Evolutionary conservation across 2,888 invertebrate species (phyloP).

Genomic region (Trachelus stipa): DNA sequence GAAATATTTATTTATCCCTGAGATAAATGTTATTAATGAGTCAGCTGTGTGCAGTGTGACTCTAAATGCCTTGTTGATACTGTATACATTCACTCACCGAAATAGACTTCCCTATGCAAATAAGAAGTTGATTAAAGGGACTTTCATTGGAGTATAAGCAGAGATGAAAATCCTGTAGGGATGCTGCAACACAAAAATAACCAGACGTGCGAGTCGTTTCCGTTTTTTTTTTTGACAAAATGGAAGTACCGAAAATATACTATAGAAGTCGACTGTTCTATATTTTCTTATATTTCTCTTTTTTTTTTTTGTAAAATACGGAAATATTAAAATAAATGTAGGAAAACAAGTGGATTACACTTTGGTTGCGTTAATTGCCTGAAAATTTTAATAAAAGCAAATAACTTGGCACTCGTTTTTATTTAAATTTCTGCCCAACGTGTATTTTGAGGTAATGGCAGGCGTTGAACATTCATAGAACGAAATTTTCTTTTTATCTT

Average conservation of each 20-base stretch:
- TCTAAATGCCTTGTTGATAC: not conserved
- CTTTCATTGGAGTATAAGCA: not conserved
- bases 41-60: not conserved
- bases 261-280: not conserved
- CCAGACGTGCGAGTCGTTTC: not conserved
- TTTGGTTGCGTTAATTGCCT: not conserved
- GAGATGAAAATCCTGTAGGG: not conserved
- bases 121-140: slow-evolving; percentile 19
- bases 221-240: not conserved
- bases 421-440: not conserved
- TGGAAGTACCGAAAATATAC: not conserved
- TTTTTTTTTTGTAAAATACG: not conserved
- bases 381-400: not conserved
- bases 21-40: slow-evolving; percentile 17
- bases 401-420: not conserved
- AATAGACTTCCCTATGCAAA: slow-evolving; percentile 12
- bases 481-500: not conserved
- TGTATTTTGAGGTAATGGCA: not conserved
- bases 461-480: not conserved
- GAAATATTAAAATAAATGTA: not conserved
- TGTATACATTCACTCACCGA: not conserved
- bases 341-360: not conserved
- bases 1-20: slow-evolving; percentile 15
- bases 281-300: too few relatives aligned
- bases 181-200: not conserved